Conservation (phyloP, 2,888 invertebrate genomes). For the Cephus pulcher region DNA sequence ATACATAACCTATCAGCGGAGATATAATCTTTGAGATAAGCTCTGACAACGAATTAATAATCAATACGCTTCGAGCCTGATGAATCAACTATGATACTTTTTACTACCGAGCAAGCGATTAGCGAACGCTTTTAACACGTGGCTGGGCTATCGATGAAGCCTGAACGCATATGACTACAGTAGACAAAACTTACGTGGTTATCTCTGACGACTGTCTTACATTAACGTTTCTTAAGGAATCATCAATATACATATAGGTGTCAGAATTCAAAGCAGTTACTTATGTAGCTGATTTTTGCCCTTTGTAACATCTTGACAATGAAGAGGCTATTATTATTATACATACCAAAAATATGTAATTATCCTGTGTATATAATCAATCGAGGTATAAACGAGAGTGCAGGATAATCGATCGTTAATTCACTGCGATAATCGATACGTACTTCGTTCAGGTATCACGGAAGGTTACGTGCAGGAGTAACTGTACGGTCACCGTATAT, state of each 20-base stretch:
- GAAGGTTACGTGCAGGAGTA: neutral
- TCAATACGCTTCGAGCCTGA: neutral
- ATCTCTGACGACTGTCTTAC: neutral
- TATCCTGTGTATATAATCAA: neutral
- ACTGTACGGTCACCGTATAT: neutral
- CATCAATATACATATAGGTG: too few species aligned
- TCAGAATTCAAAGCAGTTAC: too few species aligned
- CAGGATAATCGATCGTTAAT: neutral
- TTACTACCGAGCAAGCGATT: neutral
- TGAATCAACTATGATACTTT: neutral
- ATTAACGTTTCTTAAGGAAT: neutral
- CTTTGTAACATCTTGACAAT: too few species aligned
- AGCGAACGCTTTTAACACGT: neutral
- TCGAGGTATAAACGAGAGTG: neutral
- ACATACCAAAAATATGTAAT: neutral
- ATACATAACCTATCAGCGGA: neutral
- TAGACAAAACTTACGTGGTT: neutral
- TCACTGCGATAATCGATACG: neutral
- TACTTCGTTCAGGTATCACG: neutral
- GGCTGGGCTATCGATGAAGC: neutral
- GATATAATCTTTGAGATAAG: neutral
- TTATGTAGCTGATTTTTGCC: too few species aligned
- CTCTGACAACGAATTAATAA: constrained; percentile 1
- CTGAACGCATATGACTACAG: neutral
- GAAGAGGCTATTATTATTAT: too few species aligned